Evolutionary conservation across 2,113 vertebrate genomes (phyloP), one percentile per base, ranked within the genome.

Genomic region (Rana temporaria): DNA sequence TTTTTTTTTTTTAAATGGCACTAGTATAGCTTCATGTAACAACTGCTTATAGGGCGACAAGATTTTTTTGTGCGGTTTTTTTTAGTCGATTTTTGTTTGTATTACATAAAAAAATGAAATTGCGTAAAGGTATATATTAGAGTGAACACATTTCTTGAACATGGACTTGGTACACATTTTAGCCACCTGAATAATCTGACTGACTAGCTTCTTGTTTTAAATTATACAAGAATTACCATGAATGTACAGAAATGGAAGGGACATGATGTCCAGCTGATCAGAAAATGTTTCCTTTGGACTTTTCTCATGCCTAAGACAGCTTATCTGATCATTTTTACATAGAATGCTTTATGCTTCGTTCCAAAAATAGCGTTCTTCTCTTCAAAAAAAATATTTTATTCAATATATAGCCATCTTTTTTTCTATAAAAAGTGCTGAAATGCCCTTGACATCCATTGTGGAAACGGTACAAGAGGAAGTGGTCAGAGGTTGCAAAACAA

Each of bases 391-490:
- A 59, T 57, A 59, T 73, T 62, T 59, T 59, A 74, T 59, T 59
- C 34, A 57, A 38, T 34, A 32, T n/a, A 38, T 30, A 34, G 9
- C 32, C 34, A 32, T 18, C 53, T 59, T 57, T 48, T 48, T 48
- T 48, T 48, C 42, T 48, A 59, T 60, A 20, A 60, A 14, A 38
- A 20, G 52, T 19, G 34, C 30, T 74, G n/a, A 42, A 77, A 77
- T 20, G 20, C 52, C 20, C 22, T 48, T 42, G n/a, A 52, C 42
- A 30, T 77, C 24, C 20, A 76, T 63, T 63, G 60, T 77, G 74
- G 64, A 77, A 77, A 77, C 38, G 53, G 60, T 76, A 52, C 7
- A 63, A 64, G 32, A 75, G 57, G 56, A 75, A 75, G 62, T 75
- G 72, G 72, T 75, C 72, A 60, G 72, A 60, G 56, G 19, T 62